Evolutionary conservation across 2,113 vertebrate species (phyloP).

Genomic region (Vicugna pacos): DNA sequence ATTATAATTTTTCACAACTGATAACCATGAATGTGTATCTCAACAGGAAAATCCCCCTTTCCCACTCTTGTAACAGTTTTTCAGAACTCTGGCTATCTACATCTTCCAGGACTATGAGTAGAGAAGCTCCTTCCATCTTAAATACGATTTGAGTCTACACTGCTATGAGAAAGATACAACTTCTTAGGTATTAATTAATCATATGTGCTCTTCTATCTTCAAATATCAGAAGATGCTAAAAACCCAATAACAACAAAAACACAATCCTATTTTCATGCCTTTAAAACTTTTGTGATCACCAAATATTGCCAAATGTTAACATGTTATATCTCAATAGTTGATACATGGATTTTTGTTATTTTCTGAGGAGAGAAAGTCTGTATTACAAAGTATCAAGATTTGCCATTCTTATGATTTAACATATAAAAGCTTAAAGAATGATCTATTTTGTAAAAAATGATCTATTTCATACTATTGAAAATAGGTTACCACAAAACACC

Average conservation of each 20-base stretch:
- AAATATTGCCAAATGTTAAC: conserved; percentile 1
- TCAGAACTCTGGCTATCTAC: neutral
- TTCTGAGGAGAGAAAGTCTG: neutral
- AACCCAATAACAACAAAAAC: neutral
- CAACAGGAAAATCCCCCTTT: neutral
- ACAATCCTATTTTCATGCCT: conserved; percentile 11
- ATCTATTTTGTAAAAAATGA: neutral
- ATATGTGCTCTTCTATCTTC: neutral
- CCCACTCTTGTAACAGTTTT: neutral
- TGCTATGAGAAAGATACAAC: neutral
- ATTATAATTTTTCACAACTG: neutral
- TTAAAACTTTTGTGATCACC: neutral
- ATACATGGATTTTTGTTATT: neutral
- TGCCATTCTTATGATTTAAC: conserved; percentile 30
- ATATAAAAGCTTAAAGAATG: neutral
- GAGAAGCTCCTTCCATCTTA: neutral
- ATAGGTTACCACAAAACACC: neutral
- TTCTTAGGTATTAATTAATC: neutral
- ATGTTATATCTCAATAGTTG: neutral
- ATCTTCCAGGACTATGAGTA: neutral
- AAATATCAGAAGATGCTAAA: conserved; percentile 4
- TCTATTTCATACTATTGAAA: neutral
- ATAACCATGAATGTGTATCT: neutral
- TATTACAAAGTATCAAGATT: neutral
- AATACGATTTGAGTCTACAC: neutral